phyloP scores from a whole-genome alignment of 2,113 vertebrate species.

The Xerus inauris region DNA sequence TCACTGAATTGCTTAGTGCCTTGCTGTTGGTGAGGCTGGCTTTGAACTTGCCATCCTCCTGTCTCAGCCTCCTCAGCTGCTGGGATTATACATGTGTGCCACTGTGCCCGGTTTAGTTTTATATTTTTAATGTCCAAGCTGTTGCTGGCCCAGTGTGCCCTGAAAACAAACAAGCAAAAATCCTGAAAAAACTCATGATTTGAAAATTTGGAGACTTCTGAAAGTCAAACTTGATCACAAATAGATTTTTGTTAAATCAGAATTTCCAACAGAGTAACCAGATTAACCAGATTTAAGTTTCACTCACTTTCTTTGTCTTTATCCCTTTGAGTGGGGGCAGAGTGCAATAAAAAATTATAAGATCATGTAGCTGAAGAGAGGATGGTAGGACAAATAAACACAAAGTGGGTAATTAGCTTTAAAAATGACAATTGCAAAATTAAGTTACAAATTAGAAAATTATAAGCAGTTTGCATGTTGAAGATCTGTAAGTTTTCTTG shows the following conservation, averaged over 20 bases:
- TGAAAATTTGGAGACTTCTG: constrained; percentile 46
- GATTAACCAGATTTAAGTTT: constrained; percentile 31
- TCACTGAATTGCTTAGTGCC: too few species aligned
- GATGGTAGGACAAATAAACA: background rate
- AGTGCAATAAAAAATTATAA: background rate
- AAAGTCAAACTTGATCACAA: constrained; percentile 45
- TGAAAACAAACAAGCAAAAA: background rate
- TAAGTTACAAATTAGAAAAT: background rate
- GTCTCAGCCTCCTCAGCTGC: too few species aligned
- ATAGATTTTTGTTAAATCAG: constrained; percentile 26
- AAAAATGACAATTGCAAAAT: constrained; percentile 19
- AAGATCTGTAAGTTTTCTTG: constrained; percentile 13
- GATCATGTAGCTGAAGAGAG: constrained; percentile 5
- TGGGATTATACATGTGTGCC: too few species aligned
- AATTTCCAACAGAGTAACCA: constrained; percentile 37
- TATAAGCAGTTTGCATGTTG: background rate
- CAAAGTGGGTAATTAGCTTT: background rate
- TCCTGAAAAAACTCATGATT: background rate
- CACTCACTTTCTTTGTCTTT: background rate
- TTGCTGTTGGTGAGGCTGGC: too few species aligned
- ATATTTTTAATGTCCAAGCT: background rate
- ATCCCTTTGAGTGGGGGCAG: background rate
- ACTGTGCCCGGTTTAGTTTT: background rate
- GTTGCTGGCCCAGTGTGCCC: background rate
- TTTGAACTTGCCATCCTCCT: too few species aligned